Conservation (phyloP, 1,140 invertebrate genomes). For the Ceratina japonica region DNA sequence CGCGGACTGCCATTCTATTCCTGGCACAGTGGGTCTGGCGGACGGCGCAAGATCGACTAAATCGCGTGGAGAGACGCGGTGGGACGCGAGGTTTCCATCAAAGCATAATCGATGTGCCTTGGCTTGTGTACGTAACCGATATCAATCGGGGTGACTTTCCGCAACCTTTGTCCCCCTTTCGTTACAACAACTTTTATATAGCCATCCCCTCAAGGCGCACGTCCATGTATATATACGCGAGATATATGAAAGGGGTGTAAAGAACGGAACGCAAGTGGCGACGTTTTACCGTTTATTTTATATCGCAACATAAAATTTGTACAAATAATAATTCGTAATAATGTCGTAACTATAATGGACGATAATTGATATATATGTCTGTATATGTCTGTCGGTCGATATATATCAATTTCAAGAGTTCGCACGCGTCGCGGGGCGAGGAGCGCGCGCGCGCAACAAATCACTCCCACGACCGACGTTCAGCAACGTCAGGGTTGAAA, state of each 20-base stretch:
- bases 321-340: conserved; percentile 77
- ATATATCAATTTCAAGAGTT: conserved; percentile 54
- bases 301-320: conserved; percentile 80
- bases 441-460: conserved; percentile 8
- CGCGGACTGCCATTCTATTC: not conserved
- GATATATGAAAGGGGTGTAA: too few species aligned
- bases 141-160: not conserved
- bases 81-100: not conserved
- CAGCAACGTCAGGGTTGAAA: too few species aligned
- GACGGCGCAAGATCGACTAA: conserved; percentile 42
- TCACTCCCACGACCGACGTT: conserved; percentile 15
- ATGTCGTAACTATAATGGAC: conserved; percentile 66
- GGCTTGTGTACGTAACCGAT: not conserved
- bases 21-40: not conserved
- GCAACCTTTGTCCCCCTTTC: too few species aligned
- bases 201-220: too few species aligned
- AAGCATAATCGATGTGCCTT: conserved; percentile 40
- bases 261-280: not conserved
- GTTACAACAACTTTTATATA: too few species aligned
- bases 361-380: conserved; percentile 65
- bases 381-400: conserved; percentile 41
- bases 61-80: not conserved
- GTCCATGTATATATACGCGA: too few species aligned
- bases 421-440: conserved; percentile 30
- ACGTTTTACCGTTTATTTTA: conserved; percentile 76